phyloP scores from a whole-genome alignment of 2,888 invertebrate genomes.

The Thymelicus acteon region DNA sequence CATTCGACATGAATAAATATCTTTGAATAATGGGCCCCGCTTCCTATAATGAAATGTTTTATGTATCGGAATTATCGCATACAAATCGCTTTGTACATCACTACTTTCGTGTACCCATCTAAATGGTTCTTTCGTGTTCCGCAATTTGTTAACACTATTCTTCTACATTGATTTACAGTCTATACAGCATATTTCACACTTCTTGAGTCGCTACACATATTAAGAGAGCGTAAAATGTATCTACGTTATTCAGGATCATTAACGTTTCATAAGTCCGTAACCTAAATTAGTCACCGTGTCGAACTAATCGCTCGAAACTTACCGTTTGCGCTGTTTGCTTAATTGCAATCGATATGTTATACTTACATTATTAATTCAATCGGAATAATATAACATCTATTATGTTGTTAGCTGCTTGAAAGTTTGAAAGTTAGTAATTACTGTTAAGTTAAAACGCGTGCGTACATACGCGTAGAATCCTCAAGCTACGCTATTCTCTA shows the following conservation, averaged over 20 bases:
- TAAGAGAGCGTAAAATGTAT: conserved; percentile 39
- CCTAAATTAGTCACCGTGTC: conserved; percentile 51
- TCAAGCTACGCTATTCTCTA: background rate
- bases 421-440: background rate
- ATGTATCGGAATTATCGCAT: conserved; percentile 78
- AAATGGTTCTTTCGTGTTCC: conserved; percentile 46
- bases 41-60: conserved; percentile 82
- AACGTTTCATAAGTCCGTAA: conserved; percentile 37
- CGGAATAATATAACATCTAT: conserved; percentile 1
- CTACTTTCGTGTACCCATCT: conserved; percentile 42
- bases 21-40: conserved; percentile 80
- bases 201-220: conserved; percentile 31
- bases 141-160: conserved; percentile 45
- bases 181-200: conserved; percentile 39
- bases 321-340: conserved; percentile 26
- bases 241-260: conserved; percentile 31
- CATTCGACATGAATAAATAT: conserved; percentile 85
- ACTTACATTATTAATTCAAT: conserved; percentile 12
- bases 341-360: conserved; percentile 34
- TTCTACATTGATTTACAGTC: conserved; percentile 44
- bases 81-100: conserved; percentile 65
- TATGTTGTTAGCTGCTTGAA: background rate
- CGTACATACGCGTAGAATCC: background rate
- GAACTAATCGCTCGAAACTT: conserved; percentile 51
- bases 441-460: background rate